phyloP scores from a whole-genome alignment of 2,888 invertebrate genomes.

The Noctua fimbriata region DNA sequence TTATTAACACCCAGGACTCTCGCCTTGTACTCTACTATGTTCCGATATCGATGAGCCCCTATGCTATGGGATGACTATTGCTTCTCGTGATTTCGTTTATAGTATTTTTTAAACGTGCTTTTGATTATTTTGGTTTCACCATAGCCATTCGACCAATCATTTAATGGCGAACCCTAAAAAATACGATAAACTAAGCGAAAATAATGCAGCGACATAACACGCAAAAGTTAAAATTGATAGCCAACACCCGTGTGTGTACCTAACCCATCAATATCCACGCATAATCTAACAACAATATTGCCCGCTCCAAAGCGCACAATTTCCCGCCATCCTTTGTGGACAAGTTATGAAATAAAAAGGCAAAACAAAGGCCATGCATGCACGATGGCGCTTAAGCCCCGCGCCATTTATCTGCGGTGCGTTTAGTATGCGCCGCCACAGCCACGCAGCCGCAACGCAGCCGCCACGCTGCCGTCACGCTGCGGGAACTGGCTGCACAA shows the following conservation, averaged over 20 bases:
- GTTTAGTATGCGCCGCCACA: conserved; percentile 57
- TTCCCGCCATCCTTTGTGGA: conserved; percentile 55
- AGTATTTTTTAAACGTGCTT: neutral
- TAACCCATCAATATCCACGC: conserved; percentile 28
- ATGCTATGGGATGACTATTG: neutral
- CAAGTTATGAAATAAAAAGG: conserved; percentile 59
- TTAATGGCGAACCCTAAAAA: neutral
- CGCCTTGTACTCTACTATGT: neutral
- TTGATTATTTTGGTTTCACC: neutral
- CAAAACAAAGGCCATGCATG: conserved; percentile 55
- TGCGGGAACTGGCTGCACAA: conserved; percentile 38
- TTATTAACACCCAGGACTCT: neutral
- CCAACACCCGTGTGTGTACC: no score
- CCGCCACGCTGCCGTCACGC: conserved; percentile 52
- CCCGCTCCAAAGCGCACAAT: conserved; percentile 30
- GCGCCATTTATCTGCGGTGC: conserved; percentile 62
- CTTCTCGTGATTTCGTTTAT: neutral
- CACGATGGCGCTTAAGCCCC: conserved; percentile 50
- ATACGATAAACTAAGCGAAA: neutral
- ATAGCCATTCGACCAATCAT: neutral
- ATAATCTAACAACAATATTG: conserved; percentile 34
- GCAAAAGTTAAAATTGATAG: neutral
- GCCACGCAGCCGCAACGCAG: conserved; percentile 48
- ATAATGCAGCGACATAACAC: neutral
- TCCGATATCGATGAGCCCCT: neutral